A percentile compares a stretch with the other conserved stretches of the same genome.
phyloP scores from a whole-genome alignment of 2,113 vertebrate genomes.

The Lamprotornis superbus region DNA sequence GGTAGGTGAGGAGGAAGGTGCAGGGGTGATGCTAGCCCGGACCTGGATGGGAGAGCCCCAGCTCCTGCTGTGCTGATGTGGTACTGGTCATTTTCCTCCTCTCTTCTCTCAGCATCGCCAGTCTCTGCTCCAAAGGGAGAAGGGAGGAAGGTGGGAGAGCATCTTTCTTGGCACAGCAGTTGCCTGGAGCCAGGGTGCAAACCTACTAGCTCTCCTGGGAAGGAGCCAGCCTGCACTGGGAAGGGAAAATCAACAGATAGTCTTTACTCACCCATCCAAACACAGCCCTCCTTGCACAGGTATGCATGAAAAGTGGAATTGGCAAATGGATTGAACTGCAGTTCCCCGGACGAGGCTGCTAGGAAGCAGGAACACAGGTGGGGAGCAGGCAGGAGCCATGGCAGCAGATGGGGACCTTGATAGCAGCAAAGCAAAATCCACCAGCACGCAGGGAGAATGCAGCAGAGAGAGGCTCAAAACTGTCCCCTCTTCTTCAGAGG shows the following conservation, averaged over 20 bases:
- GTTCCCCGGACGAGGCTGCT: neutral
- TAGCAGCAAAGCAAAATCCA: slow-evolving; percentile 56
- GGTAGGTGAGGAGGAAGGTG: neutral
- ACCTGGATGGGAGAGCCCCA: neutral
- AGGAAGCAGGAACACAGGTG: neutral
- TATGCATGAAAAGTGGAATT: neutral
- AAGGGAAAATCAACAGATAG: slow-evolving; percentile 14
- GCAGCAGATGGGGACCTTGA: neutral
- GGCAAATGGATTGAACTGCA: neutral
- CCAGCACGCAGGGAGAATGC: neutral
- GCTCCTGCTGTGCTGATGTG: neutral
- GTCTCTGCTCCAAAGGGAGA: neutral
- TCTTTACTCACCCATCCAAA: slow-evolving; percentile 48
- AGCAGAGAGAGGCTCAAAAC: neutral
- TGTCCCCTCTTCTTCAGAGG: neutral
- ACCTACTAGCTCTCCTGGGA: neutral
- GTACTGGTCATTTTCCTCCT: neutral
- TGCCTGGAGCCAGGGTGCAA: neutral
- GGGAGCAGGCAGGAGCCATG: neutral
- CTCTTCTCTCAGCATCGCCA: neutral
- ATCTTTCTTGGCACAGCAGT: neutral
- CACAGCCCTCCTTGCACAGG: neutral
- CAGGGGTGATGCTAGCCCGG: rapidly evolving
- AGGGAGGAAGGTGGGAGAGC: slow-evolving; percentile 11
- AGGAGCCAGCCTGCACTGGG: neutral